Evolutionary conservation across 2,113 vertebrate species (phyloP), one percentile per base, ranked within the genome.

Genomic region (Nesoenas mayeri): DNA sequence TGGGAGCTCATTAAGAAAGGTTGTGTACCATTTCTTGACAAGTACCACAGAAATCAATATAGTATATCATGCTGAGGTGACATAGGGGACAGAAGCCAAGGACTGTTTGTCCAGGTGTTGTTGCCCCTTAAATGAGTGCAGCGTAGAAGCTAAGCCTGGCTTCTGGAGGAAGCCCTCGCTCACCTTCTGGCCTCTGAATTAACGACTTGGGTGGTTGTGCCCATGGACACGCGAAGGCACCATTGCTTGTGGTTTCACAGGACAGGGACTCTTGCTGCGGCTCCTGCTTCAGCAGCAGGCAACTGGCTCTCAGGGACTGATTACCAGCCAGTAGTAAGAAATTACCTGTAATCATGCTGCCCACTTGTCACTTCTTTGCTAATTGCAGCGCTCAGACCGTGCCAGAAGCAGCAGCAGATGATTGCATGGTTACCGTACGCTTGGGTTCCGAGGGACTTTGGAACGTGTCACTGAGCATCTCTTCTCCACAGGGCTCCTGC

Each of bases 161-260:
- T 74, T 87, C 44, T 71, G 74, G 36, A 85, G 50, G 75, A 57
- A 85, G 61, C 50, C 29, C 40, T 82, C 1, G 1, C 57, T 93
- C 38, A n/a, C 32, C 40, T 42, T 56, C 36, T 12, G 11, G 57
- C n/a, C 5, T 64, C 44, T 6, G 54, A 78, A 42, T 21, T 40
- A 74, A 42, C 0, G 0, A 19, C 12, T 20, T 34, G 48, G 1
- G 5, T 48, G 57, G 38, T 75, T 72, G 70, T 3, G 3, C 58
- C 61, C 34, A 3, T 8, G 31, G 40, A 13, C 0, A 3, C 62
- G 28, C 22, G 25, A 50, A 82, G 44, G 32, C 12, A 2, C 24
- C 28, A 3, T 31, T 0, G 0, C 66, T n/a, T 66, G 24, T 1
- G 1, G 32, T 24, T 40, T 60, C 66, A 16, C 53, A 70, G 75